Evolutionary conservation across 2,113 vertebrate genomes (phyloP).

Genomic region (Neopipo cinnamomea): DNA sequence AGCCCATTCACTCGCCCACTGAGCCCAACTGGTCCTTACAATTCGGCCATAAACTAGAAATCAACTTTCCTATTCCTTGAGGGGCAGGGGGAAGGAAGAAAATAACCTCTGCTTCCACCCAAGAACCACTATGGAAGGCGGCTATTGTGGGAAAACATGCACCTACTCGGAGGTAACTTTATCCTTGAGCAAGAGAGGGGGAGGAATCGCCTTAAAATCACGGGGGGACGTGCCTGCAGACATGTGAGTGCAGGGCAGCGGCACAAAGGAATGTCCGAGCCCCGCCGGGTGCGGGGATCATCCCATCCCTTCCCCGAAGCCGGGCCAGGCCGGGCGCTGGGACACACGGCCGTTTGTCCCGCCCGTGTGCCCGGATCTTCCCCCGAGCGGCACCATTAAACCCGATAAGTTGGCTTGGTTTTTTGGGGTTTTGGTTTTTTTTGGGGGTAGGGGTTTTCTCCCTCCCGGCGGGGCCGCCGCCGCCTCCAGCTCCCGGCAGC

Average conservation of each 20-base stretch:
- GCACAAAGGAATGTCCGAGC: slow-evolving; percentile 11
- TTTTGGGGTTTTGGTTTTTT: too few species aligned
- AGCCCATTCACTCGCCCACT: neutral
- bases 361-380: neutral
- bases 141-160: neutral
- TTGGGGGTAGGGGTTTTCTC: fast-evolving
- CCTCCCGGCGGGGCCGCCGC: neutral
- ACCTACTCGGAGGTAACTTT: neutral
- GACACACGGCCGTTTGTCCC: neutral
- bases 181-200: neutral
- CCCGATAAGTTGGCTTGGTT: too few species aligned
- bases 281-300: neutral
- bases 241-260: neutral
- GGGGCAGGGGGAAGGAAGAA: neutral
- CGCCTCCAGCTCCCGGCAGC: neutral
- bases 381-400: neutral
- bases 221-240: neutral
- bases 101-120: neutral
- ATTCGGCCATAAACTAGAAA: neutral
- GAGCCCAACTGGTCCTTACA: neutral
- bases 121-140: neutral
- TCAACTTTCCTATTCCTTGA: neutral
- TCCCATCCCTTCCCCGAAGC: neutral
- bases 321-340: neutral
- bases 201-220: neutral